phyloP scores from a whole-genome alignment of 2,113 vertebrate genomes.

The Saccopteryx bilineata region DNA sequence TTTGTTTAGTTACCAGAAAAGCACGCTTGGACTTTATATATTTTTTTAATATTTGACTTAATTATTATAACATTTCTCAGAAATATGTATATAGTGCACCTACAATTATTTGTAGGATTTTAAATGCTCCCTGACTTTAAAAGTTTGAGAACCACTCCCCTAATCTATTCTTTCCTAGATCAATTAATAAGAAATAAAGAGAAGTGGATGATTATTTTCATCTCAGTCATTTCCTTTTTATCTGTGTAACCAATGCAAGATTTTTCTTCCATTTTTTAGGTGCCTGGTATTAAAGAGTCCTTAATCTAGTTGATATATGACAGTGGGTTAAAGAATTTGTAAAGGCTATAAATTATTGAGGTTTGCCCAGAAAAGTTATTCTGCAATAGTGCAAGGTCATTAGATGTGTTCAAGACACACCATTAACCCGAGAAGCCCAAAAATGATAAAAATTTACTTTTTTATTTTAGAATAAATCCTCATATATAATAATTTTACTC shows the following conservation, averaged over 20 bases:
- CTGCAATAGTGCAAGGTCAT: not conserved
- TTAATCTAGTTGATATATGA: not conserved
- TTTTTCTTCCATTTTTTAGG: not conserved
- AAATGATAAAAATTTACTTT: not conserved
- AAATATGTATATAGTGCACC: too few relatives aligned
- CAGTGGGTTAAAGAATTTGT: not conserved
- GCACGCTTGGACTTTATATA: too few relatives aligned
- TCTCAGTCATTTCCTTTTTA: not conserved
- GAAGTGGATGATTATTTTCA: not conserved
- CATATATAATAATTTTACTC: not conserved
- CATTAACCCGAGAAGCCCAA: not conserved
- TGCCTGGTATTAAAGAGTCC: not conserved
- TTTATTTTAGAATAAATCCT: not conserved
- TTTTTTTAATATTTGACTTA: too few relatives aligned
- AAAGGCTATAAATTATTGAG: conserved; percentile 1
- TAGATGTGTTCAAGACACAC: not conserved
- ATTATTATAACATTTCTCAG: too few relatives aligned
- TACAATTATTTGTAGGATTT: too few relatives aligned
- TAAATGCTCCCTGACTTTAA: too few relatives aligned
- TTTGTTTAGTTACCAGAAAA: too few relatives aligned
- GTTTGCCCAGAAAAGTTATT: not conserved
- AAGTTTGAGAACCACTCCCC: too few relatives aligned
- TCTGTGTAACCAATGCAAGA: not conserved
- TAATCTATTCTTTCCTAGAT: not conserved
- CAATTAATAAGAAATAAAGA: not conserved